Percentiles rank a stretch among this genome's conserved stretches.
phyloP scores from a whole-genome alignment of 2,888 invertebrate species.

The Drosophila yooni region DNA sequence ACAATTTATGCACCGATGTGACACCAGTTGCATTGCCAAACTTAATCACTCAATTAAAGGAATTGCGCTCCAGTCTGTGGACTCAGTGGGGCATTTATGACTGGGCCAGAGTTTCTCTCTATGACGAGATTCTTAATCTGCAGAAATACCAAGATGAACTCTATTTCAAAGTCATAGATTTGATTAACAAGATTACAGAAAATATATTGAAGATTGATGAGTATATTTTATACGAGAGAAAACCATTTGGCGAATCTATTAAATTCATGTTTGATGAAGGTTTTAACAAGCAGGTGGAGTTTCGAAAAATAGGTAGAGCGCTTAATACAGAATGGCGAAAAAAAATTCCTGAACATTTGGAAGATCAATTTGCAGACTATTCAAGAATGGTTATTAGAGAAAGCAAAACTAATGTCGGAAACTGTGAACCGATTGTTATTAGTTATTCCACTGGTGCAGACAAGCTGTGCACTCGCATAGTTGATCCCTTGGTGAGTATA shows the following conservation, averaged over 20 bases:
- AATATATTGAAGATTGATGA: slow-evolving; percentile 42
- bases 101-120: slow-evolving; percentile 53
- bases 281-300: accelerated
- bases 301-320: slow-evolving; percentile 86
- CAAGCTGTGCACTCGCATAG: slow-evolving; percentile 91
- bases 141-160: slow-evolving; percentile 88
- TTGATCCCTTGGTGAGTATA: slow-evolving; percentile 92
- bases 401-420: slow-evolving; percentile 88
- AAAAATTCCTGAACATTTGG: slow-evolving; percentile 82
- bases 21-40: slow-evolving; percentile 41
- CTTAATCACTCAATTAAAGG: slow-evolving; percentile 37
- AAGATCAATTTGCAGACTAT: slow-evolving; percentile 86
- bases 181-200: slow-evolving; percentile 21
- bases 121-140: slow-evolving; percentile 86
- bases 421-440: slow-evolving; percentile 92
- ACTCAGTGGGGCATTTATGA: slow-evolving; percentile 54
- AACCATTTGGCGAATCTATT: slow-evolving; percentile 88
- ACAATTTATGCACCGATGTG: slow-evolving; percentile 38
- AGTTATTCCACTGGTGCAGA: slow-evolving; percentile 92
- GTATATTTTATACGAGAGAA: slow-evolving; percentile 37
- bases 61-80: slow-evolving; percentile 42
- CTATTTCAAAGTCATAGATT: slow-evolving; percentile 24
- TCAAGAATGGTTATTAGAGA: slow-evolving; percentile 87
- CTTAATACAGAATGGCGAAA: slow-evolving; percentile 87
- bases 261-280: slow-evolving; percentile 88